These are phyloP conservation scores for Caerostris darwini DNA, from an alignment of 1,140 invertebrate species.

Conservation along the genomic window DNA sequence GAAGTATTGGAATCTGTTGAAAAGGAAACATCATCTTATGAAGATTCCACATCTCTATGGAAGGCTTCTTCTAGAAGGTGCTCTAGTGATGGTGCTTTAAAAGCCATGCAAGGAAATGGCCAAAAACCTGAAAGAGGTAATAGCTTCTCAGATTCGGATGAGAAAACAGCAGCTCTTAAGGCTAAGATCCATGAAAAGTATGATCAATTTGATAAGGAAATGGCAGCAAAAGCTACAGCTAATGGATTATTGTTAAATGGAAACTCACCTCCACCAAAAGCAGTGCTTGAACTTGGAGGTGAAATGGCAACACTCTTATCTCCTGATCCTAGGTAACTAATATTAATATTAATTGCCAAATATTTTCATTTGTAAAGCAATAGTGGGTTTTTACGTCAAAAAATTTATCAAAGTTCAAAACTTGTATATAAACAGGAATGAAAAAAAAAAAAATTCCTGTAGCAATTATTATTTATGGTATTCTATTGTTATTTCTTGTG, in stretches of 20 bases:
- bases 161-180: constrained; percentile 71
- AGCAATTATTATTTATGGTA: too few species aligned
- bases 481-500: too few species aligned
- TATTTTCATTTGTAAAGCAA: too few species aligned
- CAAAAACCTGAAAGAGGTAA: constrained; percentile 66
- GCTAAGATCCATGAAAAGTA: constrained; percentile 73
- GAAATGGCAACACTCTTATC: constrained; percentile 39
- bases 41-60: constrained; percentile 45
- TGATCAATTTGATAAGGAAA: constrained; percentile 69
- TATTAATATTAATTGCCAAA: too few species aligned
- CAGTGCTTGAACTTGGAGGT: constrained; percentile 52
- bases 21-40: not conserved
- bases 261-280: constrained; percentile 57
- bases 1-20: constrained; percentile 15
- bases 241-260: constrained; percentile 42
- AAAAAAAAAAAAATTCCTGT: too few species aligned
- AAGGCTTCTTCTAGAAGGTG: constrained; percentile 70
- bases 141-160: constrained; percentile 74
- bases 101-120: constrained; percentile 59
- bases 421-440: too few species aligned
- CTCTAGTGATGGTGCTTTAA: constrained; percentile 74
- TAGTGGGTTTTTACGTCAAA: too few species aligned
- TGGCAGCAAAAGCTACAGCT: constrained; percentile 55
- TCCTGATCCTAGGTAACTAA: constrained; percentile 64
- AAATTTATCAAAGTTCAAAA: too few species aligned